Evolutionary conservation across 2,888 invertebrate species (phyloP).

Genomic region (Xestia ashworthii): DNA sequence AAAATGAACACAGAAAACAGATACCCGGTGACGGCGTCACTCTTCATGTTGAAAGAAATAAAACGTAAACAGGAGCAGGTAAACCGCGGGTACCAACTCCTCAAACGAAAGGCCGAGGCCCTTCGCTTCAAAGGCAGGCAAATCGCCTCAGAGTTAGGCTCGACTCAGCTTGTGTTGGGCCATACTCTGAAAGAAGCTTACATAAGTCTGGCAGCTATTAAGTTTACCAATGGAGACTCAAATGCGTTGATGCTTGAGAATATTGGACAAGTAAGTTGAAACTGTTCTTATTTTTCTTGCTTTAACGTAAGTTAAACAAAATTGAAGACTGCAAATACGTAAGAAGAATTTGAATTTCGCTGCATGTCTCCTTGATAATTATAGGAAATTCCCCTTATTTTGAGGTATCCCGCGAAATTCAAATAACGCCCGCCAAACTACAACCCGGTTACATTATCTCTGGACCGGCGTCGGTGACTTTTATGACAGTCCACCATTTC

Average conservation of each 20-base stretch:
- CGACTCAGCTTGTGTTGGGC: constrained; percentile 81
- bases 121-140: constrained; percentile 81
- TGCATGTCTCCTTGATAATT: too few species aligned
- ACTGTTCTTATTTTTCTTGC: not conserved
- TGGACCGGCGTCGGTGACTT: too few species aligned
- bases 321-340: too few species aligned
- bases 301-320: too few species aligned
- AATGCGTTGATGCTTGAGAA: constrained; percentile 87
- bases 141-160: constrained; percentile 79
- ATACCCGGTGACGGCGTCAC: constrained; percentile 85
- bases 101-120: constrained; percentile 85
- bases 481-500: too few species aligned
- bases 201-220: constrained; percentile 86
- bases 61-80: constrained; percentile 85
- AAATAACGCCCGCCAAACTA: not conserved
- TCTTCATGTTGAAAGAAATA: constrained; percentile 86
- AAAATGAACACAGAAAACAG: constrained; percentile 85
- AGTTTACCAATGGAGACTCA: constrained; percentile 87
- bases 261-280: constrained; percentile 81
- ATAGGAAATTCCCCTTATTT: not conserved
- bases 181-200: constrained; percentile 85
- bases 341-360: not conserved
- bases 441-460: too few species aligned
- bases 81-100: constrained; percentile 81
- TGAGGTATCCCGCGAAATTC: not conserved